Evolutionary conservation across 64 coral and sea anemone species (phyloP), one percentile per base, ranked within the genome.

Genomic region (Exaiptasia diaphana): DNA sequence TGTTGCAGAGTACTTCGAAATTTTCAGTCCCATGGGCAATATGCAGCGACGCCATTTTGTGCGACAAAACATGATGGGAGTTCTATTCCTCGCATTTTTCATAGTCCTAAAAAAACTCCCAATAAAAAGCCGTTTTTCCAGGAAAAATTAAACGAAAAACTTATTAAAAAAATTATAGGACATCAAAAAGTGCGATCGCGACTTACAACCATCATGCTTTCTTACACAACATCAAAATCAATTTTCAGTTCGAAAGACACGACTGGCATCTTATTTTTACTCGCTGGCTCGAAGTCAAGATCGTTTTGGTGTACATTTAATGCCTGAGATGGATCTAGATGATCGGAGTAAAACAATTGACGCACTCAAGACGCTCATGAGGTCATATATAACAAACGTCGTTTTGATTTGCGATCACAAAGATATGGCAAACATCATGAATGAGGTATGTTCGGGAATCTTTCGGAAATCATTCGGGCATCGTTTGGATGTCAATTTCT

Each of bases 381-480:
- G 36, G 20, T 67, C 84, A 6, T 75, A 57, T 9, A 77, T 87
- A 28, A 87, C 67, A 32, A 75, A 87, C 8, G 37, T 87, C 10
- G 43, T 87, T 24, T 25, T 87, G 22, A 73, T 87, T 40, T 87
- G 84, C 25, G 73, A 78, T 68, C 73, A 87, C n/a, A 55, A 64
- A 40, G 45, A 87, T 61, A 41, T 87, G 25, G 58, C 60, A 11
- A 3, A 55, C 44, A 87, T 87, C 18, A 87, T 87, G 84, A 78
- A 87, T 22, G 58, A 77, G 73, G 84, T 87, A 67, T 27, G 12
- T n/a, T n/a, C n/a, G n/a, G n/a, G n/a, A n/a, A n/a, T n/a, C n/a
- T n/a, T n/a, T n/a, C n/a, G n/a, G n/a, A n/a, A n/a, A n/a, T n/a
- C n/a, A 60, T 18, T n/a, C n/a, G n/a, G n/a, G n/a, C n/a, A n/a